Percentiles rank a stretch among this genome's conserved stretches.
These are phyloP conservation scores for Prochilodus magdalenae DNA, from an alignment of 2,113 vertebrate species.

Conservation along the genomic window DNA sequence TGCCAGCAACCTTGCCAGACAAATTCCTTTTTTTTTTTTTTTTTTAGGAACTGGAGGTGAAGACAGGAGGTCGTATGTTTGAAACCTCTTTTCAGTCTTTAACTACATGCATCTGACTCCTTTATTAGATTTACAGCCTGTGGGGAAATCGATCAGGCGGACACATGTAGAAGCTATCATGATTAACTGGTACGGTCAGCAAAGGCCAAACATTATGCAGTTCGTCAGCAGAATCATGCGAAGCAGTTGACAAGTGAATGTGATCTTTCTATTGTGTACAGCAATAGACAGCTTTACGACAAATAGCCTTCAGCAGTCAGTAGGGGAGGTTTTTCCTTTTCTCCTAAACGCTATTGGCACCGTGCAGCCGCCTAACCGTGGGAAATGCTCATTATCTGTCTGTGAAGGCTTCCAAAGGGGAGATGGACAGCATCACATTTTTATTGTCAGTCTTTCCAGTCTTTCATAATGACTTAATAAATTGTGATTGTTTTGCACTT, in stretches of 20 bases:
- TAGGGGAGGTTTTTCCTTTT: conserved; percentile 22
- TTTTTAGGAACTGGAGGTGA: conserved; percentile 45
- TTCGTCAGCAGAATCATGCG: conserved; percentile 46
- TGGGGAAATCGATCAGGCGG: conserved; percentile 59
- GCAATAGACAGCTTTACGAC: conserved; percentile 17
- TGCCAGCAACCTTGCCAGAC: conserved; percentile 40
- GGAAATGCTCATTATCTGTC: conserved; percentile 41
- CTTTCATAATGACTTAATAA: conserved; percentile 28
- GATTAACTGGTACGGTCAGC: conserved; percentile 51
- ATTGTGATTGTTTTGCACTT: conserved; percentile 38
- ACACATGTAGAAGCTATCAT: conserved; percentile 51
- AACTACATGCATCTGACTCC: conserved; percentile 56
- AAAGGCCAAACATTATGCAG: conserved; percentile 47
- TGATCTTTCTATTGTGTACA: conserved; percentile 50
- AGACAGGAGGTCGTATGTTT: conserved; percentile 57
- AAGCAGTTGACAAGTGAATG: conserved; percentile 54
- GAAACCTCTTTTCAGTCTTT: conserved; percentile 49
- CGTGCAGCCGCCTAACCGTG: not conserved
- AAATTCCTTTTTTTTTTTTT: conserved; percentile 37
- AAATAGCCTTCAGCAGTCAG: conserved; percentile 43
- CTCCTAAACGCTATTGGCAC: conserved; percentile 22
- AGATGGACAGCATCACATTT: not conserved
- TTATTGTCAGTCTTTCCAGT: conserved; percentile 44
- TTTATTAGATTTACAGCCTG: conserved; percentile 58
- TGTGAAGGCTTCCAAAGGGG: not conserved